Percentiles rank a stretch among this genome's conserved stretches.
Conservation (phyloP, 2,888 invertebrate species). For the Papilio demoleus region DNA sequence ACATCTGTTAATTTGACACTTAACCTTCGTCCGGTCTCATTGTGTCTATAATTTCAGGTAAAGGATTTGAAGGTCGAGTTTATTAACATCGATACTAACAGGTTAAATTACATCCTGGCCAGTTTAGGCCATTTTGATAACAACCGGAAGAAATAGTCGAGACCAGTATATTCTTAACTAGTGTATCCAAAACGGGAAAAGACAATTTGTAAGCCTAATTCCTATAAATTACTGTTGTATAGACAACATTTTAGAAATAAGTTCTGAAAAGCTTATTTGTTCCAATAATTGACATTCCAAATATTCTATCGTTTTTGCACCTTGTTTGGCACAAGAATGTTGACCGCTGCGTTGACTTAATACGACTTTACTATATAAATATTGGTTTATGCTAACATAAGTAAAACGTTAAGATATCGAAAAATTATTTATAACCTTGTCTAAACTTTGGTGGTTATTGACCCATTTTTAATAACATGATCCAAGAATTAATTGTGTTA, state of each 20-base stretch:
- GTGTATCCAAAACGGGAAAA: background rate
- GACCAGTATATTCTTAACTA: conserved; percentile 13
- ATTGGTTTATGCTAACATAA: background rate
- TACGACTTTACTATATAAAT: conserved; percentile 14
- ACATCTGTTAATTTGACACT: background rate
- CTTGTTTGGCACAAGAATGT: conserved; percentile 16
- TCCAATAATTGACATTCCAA: background rate
- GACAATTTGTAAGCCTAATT: conserved; percentile 6
- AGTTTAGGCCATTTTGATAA: conserved; percentile 6
- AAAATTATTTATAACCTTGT: background rate
- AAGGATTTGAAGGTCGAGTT: conserved; percentile 10
- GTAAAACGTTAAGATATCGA: conserved; percentile 11
- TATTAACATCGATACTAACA: conserved; percentile 13
- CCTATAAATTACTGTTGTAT: background rate
- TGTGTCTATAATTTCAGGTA: conserved; percentile 18
- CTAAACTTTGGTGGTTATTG: background rate
- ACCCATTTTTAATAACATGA: background rate
- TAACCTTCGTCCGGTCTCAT: conserved; percentile 1
- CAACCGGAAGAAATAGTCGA: conserved; percentile 16
- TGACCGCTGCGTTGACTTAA: background rate
- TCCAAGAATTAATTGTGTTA: no score
- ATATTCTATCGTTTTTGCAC: background rate
- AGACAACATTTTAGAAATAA: background rate
- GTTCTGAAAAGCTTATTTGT: background rate
- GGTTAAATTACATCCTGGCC: conserved; percentile 18